These are phyloP conservation scores for Microvelia longipes DNA, from an alignment of 1,140 invertebrate species.

Conservation along the genomic window DNA sequence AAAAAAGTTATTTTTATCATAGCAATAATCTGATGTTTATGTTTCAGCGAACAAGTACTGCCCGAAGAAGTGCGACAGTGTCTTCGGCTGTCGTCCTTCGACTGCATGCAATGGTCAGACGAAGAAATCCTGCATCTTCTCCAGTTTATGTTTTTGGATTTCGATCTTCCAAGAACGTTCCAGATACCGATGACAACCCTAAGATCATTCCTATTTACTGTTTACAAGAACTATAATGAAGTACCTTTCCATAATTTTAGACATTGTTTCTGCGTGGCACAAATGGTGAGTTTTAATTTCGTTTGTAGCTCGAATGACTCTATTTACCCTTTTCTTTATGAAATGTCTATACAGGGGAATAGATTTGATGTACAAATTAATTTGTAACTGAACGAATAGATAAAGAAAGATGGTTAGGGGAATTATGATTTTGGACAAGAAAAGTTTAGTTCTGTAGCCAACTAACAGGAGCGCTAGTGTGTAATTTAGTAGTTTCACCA, in stretches of 20 bases:
- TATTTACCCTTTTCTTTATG: no score
- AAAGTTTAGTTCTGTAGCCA: no score
- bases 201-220: conserved; percentile 55
- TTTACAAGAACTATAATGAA: conserved; percentile 79
- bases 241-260: conserved; percentile 83
- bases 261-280: conserved; percentile 76
- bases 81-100: conserved; percentile 58
- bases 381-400: no score
- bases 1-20: no score
- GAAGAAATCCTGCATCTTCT: conserved; percentile 64
- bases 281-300: conserved; percentile 54
- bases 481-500: no score
- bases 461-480: no score
- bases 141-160: conserved; percentile 69
- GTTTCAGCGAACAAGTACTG: conserved; percentile 44
- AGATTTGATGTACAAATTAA: no score
- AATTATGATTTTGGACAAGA: no score
- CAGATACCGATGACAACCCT: conserved; percentile 57
- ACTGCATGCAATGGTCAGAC: conserved; percentile 70
- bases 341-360: no score
- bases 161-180: conserved; percentile 58
- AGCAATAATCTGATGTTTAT: no score
- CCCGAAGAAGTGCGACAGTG: conserved; percentile 41
- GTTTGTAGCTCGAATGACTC: no score
- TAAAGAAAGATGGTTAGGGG: no score